These are phyloP conservation scores for Drosophila tsacasi DNA, from an alignment of 1,140 invertebrate species.

Conservation along the genomic window DNA sequence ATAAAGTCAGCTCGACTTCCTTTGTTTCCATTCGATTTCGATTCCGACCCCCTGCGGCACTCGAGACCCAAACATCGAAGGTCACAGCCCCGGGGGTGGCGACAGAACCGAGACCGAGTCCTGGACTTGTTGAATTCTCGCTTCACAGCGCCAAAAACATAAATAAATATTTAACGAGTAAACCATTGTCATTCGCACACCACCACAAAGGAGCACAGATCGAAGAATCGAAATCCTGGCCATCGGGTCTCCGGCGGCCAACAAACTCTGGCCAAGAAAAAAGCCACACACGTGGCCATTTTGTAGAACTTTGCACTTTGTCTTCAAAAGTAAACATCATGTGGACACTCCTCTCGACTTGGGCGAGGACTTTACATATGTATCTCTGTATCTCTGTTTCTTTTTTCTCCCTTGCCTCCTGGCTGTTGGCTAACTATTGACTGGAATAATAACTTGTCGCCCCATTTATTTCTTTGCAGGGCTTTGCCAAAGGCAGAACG, in stretches of 20 bases:
- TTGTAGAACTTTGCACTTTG: constrained; percentile 55
- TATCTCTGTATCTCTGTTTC: constrained; percentile 4
- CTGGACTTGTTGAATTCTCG: constrained; percentile 52
- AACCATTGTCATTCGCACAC: constrained; percentile 46
- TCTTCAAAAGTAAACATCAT: constrained; percentile 43
- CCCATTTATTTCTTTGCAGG: constrained; percentile 11
- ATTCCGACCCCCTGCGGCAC: neutral
- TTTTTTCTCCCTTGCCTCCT: neutral
- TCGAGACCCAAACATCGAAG: constrained; percentile 12
- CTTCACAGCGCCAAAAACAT: constrained; percentile 52
- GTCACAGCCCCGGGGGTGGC: constrained; percentile 12
- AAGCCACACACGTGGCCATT: constrained; percentile 44
- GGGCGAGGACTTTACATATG: constrained; percentile 13
- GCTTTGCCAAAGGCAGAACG: neutral
- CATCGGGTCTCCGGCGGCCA: constrained; percentile 41
- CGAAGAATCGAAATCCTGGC: constrained; percentile 17
- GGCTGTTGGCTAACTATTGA: constrained; percentile 20
- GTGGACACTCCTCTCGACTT: constrained; percentile 22
- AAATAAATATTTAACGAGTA: constrained; percentile 71
- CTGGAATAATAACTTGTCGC: constrained; percentile 60
- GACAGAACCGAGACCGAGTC: neutral
- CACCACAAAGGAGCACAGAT: constrained; percentile 27
- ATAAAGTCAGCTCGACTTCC: constrained; percentile 24
- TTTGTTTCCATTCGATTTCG: constrained; percentile 10
- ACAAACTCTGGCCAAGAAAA: constrained; percentile 32